Conservation (phyloP, 2,888 invertebrate genomes). For the Myopa testacea region DNA sequence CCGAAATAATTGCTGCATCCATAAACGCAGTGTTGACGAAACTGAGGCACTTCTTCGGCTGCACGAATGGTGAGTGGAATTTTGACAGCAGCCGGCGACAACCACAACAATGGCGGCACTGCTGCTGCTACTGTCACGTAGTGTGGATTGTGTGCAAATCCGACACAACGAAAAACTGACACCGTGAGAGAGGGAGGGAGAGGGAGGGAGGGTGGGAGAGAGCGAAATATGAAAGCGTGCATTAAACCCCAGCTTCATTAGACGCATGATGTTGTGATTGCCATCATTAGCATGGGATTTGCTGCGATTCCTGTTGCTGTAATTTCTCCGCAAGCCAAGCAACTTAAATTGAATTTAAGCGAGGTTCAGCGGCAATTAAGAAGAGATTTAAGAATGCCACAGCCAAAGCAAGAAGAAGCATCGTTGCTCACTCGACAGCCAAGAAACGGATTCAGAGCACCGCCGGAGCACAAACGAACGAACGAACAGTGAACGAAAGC, state of each 20-base stretch:
- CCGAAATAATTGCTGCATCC: slow-evolving; percentile 6
- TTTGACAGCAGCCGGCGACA: slow-evolving; percentile 1
- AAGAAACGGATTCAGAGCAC: neutral
- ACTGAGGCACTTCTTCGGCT: slow-evolving; percentile 1
- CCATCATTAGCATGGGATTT: neutral
- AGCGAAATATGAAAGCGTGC: too few relatives aligned
- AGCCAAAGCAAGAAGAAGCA: neutral
- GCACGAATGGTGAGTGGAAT: slow-evolving; percentile 5
- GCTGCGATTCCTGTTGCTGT: too few relatives aligned
- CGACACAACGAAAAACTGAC: too few relatives aligned
- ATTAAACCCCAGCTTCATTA: too few relatives aligned
- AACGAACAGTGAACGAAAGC: neutral
- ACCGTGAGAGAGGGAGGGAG: too few relatives aligned
- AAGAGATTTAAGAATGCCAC: neutral
- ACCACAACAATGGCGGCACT: slow-evolving; percentile 13
- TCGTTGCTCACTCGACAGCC: neutral
- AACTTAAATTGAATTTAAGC: neutral
- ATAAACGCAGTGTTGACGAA: neutral
- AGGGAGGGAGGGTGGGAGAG: too few relatives aligned
- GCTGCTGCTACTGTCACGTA: slow-evolving; percentile 22
- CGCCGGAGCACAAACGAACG: slow-evolving; percentile 1
- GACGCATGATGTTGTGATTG: neutral
- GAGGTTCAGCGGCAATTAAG: slow-evolving; percentile 1
- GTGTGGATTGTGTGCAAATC: slow-evolving; percentile 27
- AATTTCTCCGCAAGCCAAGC: too few relatives aligned